Percentiles rank a stretch among this genome's conserved stretches.
Evolutionary conservation across 2,113 vertebrate species (phyloP).

Genomic region (Mustela nigripes): DNA sequence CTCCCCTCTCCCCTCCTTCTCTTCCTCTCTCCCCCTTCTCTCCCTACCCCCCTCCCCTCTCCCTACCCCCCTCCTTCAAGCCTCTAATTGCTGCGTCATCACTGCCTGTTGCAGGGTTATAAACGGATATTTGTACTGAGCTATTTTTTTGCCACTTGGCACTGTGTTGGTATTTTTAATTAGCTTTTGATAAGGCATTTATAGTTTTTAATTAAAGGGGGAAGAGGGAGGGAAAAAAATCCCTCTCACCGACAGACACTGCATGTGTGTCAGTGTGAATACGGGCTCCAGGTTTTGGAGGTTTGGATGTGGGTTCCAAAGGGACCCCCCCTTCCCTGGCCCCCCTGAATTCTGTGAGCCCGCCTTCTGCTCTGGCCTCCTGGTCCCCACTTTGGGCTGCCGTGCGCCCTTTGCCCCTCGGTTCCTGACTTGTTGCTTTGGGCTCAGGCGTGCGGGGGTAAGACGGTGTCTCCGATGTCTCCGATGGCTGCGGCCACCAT

Average conservation of each 20-base stretch:
- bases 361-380: rapidly evolving
- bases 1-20: no score
- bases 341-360: rapidly evolving
- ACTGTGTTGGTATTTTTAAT: slow-evolving; percentile 84
- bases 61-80: rapidly evolving
- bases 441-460: rapidly evolving
- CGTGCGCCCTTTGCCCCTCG: not conserved
- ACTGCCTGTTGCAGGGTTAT: slow-evolving; percentile 70
- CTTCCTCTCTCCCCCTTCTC: no score
- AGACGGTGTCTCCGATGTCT: rapidly evolving
- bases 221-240: slow-evolving; percentile 61
- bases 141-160: slow-evolving; percentile 70
- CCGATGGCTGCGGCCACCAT: rapidly evolving
- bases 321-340: not conserved
- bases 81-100: not conserved
- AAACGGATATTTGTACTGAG: slow-evolving; percentile 64
- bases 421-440: not conserved
- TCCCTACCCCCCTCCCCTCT: rapidly evolving
- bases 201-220: slow-evolving; percentile 86
- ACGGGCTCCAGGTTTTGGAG: not conserved
- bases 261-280: not conserved
- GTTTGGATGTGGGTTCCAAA: no score
- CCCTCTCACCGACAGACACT: not conserved
- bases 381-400: rapidly evolving
- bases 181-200: slow-evolving; percentile 85